Evolutionary conservation across 2,797 vertebrate species (phyloP).

Genomic region (Chromobotia macracanthus): DNA sequence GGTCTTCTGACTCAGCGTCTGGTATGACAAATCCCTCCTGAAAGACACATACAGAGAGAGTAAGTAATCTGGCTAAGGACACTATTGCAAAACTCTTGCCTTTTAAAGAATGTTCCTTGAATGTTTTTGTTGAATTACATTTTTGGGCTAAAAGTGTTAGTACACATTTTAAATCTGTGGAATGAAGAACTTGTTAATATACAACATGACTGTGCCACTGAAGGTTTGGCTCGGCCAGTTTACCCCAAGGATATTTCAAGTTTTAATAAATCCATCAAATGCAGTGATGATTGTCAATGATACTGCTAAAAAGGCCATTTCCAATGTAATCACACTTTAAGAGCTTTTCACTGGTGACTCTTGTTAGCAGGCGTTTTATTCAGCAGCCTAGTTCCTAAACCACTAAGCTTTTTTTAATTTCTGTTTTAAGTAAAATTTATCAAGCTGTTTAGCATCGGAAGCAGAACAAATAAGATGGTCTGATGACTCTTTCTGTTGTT

Average conservation of each 20-base stretch:
- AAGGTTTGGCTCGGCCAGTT: neutral
- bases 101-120: no score
- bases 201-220: neutral
- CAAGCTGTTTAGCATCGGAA: no score
- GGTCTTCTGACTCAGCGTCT: conserved; percentile 89
- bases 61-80: neutral
- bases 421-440: no score
- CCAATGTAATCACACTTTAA: neutral
- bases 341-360: no score
- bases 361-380: no score
- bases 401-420: neutral
- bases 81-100: no score
- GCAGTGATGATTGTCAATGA: neutral
- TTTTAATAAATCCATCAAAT: neutral
- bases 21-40: conserved; percentile 98
- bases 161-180: no score
- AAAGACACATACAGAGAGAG: neutral
- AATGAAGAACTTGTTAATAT: neutral
- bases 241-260: neutral
- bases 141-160: neutral
- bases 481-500: no score
- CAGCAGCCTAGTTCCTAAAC: neutral
- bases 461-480: no score
- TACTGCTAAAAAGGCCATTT: neutral
- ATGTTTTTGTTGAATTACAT: neutral